Percentiles rank a stretch among this genome's conserved stretches.
Evolutionary conservation across 2,797 vertebrate genomes (phyloP).

Genomic region (Dipus sagitta): DNA sequence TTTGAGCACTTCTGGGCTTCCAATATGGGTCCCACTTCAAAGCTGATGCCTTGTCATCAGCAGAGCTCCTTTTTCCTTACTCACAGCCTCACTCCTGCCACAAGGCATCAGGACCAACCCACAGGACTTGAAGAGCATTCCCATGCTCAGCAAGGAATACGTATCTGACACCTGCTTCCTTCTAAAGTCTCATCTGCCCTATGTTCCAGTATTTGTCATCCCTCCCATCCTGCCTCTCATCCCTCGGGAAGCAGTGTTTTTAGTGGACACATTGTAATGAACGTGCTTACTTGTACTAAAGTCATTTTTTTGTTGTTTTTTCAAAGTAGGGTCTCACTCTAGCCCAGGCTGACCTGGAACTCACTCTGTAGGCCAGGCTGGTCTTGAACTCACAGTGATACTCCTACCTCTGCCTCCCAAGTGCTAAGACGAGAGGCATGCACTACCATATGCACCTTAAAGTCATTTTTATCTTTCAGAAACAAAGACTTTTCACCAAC

Average conservation of each 20-base stretch:
- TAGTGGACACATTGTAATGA: not conserved
- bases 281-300: not conserved
- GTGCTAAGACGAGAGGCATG: too few species aligned
- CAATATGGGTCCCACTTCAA: not conserved
- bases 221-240: not conserved
- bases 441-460: too few species aligned
- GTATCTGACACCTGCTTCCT: not conserved
- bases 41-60: not conserved
- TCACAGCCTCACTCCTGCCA: not conserved
- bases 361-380: too few species aligned
- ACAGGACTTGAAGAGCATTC: not conserved
- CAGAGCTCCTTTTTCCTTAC: not conserved
- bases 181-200: not conserved
- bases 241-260: not conserved
- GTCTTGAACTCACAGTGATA: too few species aligned
- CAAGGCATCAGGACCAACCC: not conserved
- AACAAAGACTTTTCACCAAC: constrained; percentile 4
- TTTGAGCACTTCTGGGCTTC: not conserved
- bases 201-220: not conserved
- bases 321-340: too few species aligned
- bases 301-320: not conserved
- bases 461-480: not conserved
- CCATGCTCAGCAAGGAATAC: not conserved
- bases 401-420: too few species aligned
- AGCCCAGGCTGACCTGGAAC: too few species aligned